These are phyloP conservation scores for Caenorhabditis plicata DNA, from an alignment of 2,888 invertebrate genomes.

Conservation along the genomic window DNA sequence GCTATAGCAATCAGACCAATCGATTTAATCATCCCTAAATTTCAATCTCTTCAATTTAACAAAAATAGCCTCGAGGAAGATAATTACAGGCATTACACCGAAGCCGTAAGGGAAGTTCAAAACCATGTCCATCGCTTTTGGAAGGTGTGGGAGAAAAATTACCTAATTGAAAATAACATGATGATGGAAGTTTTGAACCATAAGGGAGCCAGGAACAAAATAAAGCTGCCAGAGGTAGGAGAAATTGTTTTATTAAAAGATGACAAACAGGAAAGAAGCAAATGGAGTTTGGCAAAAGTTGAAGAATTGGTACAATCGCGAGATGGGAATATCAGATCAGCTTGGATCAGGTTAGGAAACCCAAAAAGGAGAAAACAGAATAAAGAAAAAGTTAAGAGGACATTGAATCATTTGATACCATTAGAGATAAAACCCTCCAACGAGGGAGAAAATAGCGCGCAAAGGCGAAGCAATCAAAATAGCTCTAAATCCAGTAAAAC, in stretches of 20 bases:
- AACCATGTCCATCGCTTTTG: neutral
- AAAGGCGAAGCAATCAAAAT: too few relatives aligned
- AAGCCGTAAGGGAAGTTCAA: neutral
- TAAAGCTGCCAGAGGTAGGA: neutral
- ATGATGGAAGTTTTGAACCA: neutral
- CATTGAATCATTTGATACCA: too few relatives aligned
- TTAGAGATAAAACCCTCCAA: too few relatives aligned
- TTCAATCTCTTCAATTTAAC: neutral
- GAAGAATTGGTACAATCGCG: neutral
- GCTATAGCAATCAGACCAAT: conserved; percentile 8
- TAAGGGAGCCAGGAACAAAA: neutral
- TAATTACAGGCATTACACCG: neutral
- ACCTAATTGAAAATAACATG: neutral
- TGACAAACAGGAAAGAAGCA: neutral
- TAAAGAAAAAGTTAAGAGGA: too few relatives aligned
- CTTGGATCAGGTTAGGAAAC: neutral
- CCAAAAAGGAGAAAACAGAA: too few relatives aligned
- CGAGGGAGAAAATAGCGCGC: too few relatives aligned
- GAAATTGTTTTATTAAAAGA: neutral
- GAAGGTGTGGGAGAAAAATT: neutral
- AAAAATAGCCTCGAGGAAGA: neutral
- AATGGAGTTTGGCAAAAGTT: neutral
- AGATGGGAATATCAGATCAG: neutral
- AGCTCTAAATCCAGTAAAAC: too few relatives aligned
- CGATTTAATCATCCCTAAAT: conserved; percentile 1